phyloP scores from a whole-genome alignment of 2,888 invertebrate genomes.

The Ceratothoa steindachneri region DNA sequence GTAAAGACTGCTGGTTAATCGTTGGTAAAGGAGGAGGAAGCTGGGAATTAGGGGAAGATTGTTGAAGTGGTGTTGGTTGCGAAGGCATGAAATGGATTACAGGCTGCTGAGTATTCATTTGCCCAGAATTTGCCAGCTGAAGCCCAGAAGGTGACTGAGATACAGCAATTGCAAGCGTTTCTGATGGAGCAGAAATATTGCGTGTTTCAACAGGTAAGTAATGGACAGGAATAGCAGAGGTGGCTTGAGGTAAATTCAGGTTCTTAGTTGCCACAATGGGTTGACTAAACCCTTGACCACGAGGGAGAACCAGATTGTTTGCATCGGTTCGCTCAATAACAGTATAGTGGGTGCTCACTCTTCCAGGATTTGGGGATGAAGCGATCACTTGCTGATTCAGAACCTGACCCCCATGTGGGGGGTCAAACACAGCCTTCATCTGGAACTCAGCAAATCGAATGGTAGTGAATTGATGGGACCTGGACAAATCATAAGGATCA shows the following conservation, averaged over 20 bases:
- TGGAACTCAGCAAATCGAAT: constrained; percentile 29
- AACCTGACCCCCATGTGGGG: constrained; percentile 17
- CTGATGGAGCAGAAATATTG: neutral
- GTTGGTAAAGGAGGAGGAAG: neutral
- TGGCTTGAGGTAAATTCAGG: neutral
- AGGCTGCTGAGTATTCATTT: neutral
- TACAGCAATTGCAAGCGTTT: neutral
- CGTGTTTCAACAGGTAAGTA: neutral
- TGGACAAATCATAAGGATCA: constrained; percentile 37
- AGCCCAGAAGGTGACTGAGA: neutral
- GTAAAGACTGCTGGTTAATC: neutral
- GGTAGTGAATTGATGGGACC: constrained; percentile 31
- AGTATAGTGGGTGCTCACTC: constrained; percentile 23
- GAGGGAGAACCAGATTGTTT: neutral
- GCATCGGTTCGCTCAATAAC: constrained; percentile 17
- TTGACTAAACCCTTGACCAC: neutral
- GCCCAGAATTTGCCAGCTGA: neutral
- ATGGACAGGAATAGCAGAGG: neutral
- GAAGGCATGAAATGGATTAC: neutral
- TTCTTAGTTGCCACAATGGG: neutral
- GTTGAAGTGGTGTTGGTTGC: neutral
- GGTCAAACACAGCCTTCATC: constrained; percentile 28
- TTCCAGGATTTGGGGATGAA: constrained; percentile 5
- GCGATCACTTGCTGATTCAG: constrained; percentile 26
- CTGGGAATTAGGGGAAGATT: no score